These are phyloP conservation scores for Tachycineta bicolor DNA, from an alignment of 2,113 vertebrate genomes.

Conservation along the genomic window DNA sequence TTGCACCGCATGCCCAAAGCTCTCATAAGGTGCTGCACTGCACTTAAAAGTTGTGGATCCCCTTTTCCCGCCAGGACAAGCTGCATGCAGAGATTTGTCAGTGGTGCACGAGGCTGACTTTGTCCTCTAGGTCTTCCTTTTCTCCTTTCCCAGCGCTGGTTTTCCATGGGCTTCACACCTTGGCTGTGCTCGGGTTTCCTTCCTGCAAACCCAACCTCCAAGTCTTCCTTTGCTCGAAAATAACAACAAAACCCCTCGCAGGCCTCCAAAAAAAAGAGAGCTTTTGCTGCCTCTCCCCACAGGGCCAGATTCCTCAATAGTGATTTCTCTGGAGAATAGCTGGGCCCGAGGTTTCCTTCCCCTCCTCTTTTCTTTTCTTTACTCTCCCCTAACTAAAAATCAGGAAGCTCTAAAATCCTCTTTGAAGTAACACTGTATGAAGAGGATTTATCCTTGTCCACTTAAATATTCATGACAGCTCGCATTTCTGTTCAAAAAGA, in stretches of 20 bases:
- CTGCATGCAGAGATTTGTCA: fast-evolving
- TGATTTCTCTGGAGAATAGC: conserved; percentile 7
- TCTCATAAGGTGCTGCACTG: fast-evolving
- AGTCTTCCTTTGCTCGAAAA: not conserved
- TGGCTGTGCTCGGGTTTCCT: not conserved
- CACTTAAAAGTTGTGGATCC: fast-evolving
- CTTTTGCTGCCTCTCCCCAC: not conserved
- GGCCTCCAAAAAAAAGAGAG: not conserved
- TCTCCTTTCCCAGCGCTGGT: not conserved
- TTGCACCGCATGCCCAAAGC: not conserved
- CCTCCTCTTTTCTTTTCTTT: conserved; percentile 2
- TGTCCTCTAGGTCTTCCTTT: not conserved
- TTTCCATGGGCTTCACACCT: not conserved
- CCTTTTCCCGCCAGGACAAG: fast-evolving
- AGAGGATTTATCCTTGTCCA: conserved; percentile 75
- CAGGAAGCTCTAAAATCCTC: conserved; percentile 60
- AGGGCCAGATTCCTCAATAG: conserved; percentile 4
- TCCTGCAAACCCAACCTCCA: not conserved
- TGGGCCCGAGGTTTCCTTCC: conserved; percentile 1
- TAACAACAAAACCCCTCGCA: not conserved
- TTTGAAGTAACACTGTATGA: conserved; percentile 69
- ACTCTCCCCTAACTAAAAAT: conserved; percentile 59
- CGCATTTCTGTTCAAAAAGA: conserved; percentile 79
- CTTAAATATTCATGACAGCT: conserved; percentile 83
- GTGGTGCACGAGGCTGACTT: fast-evolving